phyloP scores from a whole-genome alignment of 2,888 invertebrate genomes.

The Neocrepidodera transversa region DNA sequence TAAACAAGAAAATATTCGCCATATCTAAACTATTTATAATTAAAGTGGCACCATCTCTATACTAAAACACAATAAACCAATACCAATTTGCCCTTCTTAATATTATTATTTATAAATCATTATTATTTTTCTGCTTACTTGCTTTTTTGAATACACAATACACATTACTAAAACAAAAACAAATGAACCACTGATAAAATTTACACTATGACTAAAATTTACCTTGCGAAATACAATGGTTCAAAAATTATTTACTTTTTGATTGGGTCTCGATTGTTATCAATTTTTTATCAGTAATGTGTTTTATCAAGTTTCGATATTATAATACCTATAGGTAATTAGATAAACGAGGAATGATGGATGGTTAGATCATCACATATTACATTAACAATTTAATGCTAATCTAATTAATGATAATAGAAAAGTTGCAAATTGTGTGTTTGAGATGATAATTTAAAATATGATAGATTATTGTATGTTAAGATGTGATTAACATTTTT shows the following conservation, averaged over 20 bases:
- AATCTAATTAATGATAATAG: constrained; percentile 18
- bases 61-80: no score
- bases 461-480: no score
- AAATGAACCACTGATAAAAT: neutral
- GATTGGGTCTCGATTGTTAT: neutral
- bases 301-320: constrained; percentile 1
- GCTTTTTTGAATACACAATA: neutral
- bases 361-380: neutral
- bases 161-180: neutral
- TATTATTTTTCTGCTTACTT: no score
- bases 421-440: neutral
- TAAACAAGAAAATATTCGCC: no score
- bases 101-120: no score
- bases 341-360: neutral
- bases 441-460: neutral
- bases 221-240: neutral
- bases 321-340: neutral
- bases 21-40: no score
- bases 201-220: constrained; percentile 4
- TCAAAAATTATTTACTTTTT: constrained; percentile 3
- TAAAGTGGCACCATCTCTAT: no score
- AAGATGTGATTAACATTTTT: no score
- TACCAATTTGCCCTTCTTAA: no score
- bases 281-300: constrained; percentile 1
- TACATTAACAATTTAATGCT: constrained; percentile 11